Evolutionary conservation across 2,113 vertebrate species (phyloP).

Genomic region (Bettongia penicillata): DNA sequence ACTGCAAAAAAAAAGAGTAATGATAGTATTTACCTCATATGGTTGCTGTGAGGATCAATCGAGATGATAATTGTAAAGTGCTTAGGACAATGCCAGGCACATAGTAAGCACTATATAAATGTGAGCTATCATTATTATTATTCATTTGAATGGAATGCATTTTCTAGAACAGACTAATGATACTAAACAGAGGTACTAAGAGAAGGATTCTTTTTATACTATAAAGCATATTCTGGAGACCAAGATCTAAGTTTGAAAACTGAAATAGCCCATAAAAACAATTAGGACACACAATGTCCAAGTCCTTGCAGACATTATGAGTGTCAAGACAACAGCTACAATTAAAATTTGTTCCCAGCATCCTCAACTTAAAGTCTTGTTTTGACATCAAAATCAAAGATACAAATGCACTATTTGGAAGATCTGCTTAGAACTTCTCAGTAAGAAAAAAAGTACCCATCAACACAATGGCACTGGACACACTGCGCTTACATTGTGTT

Average conservation of each 20-base stretch:
- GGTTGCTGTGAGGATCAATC: not conserved
- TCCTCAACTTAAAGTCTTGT: not conserved
- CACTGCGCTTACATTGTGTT: not conserved
- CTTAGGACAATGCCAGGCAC: not conserved
- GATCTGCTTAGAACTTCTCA: not conserved
- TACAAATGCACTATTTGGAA: not conserved
- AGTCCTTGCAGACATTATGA: not conserved
- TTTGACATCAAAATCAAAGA: conserved; percentile 9
- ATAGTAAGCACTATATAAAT: not conserved
- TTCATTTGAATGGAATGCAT: not conserved
- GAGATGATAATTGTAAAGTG: not conserved
- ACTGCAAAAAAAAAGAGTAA: not conserved
- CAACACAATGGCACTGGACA: not conserved
- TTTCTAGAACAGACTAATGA: not conserved
- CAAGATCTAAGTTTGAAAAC: not conserved
- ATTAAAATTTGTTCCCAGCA: conserved; percentile 21
- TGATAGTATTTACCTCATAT: not conserved
- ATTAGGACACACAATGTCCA: not conserved
- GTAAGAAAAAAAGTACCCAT: not conserved
- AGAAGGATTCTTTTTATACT: not conserved
- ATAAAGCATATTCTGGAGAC: not conserved
- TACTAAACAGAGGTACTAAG: not conserved
- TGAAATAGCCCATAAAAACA: not conserved
- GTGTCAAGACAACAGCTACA: not conserved
- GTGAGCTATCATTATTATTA: not conserved